Evolutionary conservation across 92 coral and sea anemone species (phyloP).

Genomic region (Phymanthus crucifer): DNA sequence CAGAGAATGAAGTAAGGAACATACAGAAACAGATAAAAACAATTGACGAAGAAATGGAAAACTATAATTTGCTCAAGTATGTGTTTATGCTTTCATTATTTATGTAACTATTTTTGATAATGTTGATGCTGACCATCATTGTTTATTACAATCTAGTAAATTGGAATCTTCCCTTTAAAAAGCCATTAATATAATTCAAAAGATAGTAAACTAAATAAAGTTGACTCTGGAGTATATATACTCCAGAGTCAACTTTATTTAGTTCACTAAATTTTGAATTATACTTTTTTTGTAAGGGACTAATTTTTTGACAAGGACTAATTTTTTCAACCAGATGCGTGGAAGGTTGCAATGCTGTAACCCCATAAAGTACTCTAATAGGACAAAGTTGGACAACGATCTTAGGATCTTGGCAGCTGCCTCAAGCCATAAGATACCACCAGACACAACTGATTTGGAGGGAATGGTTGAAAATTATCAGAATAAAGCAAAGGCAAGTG

Average conservation of each 20-base stretch:
- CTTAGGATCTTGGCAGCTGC: slow-evolving; percentile 48
- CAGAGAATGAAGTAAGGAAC: slow-evolving; percentile 42
- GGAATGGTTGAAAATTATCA: slow-evolving; percentile 40
- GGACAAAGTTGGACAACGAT: slow-evolving; percentile 50
- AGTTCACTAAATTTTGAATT: neutral
- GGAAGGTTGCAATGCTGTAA: slow-evolving; percentile 43
- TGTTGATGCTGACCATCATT: too few relatives aligned
- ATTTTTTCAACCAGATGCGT: slow-evolving; percentile 42
- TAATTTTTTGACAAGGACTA: slow-evolving; percentile 54
- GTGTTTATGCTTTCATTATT: slow-evolving; percentile 6
- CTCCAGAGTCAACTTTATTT: neutral
- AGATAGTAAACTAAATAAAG: too few relatives aligned
- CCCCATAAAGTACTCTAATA: slow-evolving; percentile 56
- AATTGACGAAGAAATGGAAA: slow-evolving; percentile 40
- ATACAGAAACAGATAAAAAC: slow-evolving; percentile 36
- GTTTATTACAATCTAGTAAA: too few relatives aligned
- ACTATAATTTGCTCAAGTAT: slow-evolving; percentile 38
- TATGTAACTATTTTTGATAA: too few relatives aligned
- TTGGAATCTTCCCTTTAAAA: too few relatives aligned
- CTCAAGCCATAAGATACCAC: slow-evolving; percentile 45
- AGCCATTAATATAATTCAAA: too few relatives aligned
- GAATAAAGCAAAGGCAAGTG: slow-evolving; percentile 27
- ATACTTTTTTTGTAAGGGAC: slow-evolving; percentile 29
- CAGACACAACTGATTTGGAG: slow-evolving; percentile 48
- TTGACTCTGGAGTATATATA: too few relatives aligned